Evolutionary conservation across 2,113 vertebrate species (phyloP).

Genomic region (Peromyscus polionotus): DNA sequence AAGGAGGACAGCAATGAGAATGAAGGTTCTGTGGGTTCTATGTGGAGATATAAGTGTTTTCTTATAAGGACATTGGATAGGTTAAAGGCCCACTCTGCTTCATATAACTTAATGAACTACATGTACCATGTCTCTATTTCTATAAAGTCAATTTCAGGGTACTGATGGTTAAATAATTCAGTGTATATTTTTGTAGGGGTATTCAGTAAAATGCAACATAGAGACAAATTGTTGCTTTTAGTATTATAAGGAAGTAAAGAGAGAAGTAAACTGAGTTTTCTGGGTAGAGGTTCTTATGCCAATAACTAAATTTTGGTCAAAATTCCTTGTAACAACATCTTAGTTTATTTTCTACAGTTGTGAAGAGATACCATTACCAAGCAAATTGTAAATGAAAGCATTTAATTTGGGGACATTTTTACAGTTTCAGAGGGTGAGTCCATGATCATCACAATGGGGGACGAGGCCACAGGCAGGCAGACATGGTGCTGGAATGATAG

Average conservation of each 20-base stretch:
- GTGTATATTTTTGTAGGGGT: neutral
- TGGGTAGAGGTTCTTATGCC: neutral
- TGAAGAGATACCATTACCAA: neutral
- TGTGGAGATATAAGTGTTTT: neutral
- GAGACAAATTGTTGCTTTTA: neutral
- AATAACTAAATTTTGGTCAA: neutral
- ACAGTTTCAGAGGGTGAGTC: neutral
- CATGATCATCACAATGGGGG: neutral
- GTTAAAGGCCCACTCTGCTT: neutral
- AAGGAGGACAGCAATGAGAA: neutral
- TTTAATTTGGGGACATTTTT: neutral
- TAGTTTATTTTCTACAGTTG: neutral
- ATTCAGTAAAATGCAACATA: neutral
- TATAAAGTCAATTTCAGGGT: neutral
- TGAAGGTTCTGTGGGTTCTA: neutral
- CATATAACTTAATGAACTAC: neutral
- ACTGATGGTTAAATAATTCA: neutral
- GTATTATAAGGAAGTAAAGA: neutral
- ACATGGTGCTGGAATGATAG: neutral
- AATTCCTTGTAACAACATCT: neutral
- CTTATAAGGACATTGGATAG: neutral
- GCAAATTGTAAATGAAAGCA: neutral
- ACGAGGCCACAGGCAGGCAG: neutral
- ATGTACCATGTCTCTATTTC: neutral
- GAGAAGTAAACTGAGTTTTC: neutral